phyloP scores from a whole-genome alignment of 2,888 invertebrate genomes.

The Drosophila algonquin region DNA sequence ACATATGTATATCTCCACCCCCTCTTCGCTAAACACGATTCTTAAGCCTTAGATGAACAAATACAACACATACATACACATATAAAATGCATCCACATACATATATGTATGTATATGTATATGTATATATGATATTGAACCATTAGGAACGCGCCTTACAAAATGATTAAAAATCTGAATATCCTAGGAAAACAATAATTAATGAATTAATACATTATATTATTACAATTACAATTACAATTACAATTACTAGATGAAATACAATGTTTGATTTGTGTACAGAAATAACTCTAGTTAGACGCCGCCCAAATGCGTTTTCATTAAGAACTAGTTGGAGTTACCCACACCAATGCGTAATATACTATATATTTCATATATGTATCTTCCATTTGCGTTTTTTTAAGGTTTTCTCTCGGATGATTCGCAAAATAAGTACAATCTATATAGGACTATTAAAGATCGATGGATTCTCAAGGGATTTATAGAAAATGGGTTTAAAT shows the following conservation, averaged over 20 bases:
- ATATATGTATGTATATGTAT: constrained; percentile 2
- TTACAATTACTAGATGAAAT: constrained; percentile 3
- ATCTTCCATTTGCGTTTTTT: background rate
- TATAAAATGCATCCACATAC: constrained; percentile 6
- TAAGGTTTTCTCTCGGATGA: constrained; percentile 10
- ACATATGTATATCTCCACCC: constrained; percentile 4
- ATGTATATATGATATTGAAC: constrained; percentile 19
- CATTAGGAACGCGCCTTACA: constrained; percentile 33
- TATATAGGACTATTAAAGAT: background rate
- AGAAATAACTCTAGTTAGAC: constrained; percentile 27
- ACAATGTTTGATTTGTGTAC: constrained; percentile 46
- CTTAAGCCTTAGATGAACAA: constrained; percentile 18
- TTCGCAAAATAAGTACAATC: constrained; percentile 23
- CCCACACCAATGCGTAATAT: constrained; percentile 14
- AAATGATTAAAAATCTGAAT: constrained; percentile 22
- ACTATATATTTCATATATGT: constrained; percentile 1
- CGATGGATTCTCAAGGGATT: background rate
- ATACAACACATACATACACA: background rate
- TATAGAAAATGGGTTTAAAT: too few species aligned
- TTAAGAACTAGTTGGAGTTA: constrained; percentile 24
- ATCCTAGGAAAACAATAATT: constrained; percentile 16
- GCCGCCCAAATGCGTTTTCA: constrained; percentile 22
- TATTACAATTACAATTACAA: constrained; percentile 34
- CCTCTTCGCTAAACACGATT: background rate
- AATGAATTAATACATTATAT: constrained; percentile 20